Conservation (phyloP, 2,888 invertebrate species). For the Elmis aenea region DNA sequence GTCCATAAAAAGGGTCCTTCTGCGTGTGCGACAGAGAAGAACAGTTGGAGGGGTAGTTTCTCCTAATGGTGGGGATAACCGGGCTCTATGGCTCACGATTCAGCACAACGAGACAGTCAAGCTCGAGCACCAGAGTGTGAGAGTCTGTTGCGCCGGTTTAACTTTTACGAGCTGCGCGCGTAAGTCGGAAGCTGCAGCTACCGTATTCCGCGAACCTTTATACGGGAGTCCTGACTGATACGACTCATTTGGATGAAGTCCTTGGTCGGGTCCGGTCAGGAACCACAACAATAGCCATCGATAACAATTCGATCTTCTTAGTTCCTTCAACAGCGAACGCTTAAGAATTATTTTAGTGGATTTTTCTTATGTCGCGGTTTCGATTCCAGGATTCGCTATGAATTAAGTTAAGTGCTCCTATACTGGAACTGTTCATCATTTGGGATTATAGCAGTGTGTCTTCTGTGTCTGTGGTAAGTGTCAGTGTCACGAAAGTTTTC, state of each 20-base stretch:
- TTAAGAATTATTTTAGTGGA: no score
- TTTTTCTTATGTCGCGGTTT: no score
- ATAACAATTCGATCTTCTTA: no score
- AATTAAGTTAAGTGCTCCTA: background rate
- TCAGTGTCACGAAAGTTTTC: slow-evolving; percentile 14
- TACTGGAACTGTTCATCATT: slow-evolving; percentile 10
- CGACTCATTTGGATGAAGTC: background rate
- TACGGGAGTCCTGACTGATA: background rate
- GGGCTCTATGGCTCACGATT: slow-evolving; percentile 22
- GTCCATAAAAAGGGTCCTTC: slow-evolving; percentile 18
- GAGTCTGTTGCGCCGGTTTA: slow-evolving; percentile 8
- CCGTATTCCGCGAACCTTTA: slow-evolving; percentile 7
- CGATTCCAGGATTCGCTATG: background rate
- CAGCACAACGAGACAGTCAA: slow-evolving; percentile 24
- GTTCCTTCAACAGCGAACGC: no score
- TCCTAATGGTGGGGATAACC: slow-evolving; percentile 24
- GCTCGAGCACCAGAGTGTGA: slow-evolving; percentile 16
- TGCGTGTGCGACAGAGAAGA: slow-evolving; percentile 22
- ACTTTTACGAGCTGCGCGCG: slow-evolving; percentile 16
- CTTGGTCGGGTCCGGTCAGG: no score
- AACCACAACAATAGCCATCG: no score
- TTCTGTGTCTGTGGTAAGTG: slow-evolving; percentile 21
- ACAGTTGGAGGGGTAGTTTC: slow-evolving; percentile 25
- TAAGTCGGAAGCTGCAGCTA: slow-evolving; percentile 17
- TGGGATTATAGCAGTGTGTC: slow-evolving; percentile 12